Conservation (phyloP, 2,797 vertebrate genomes). For the Mallotus villosus region DNA sequence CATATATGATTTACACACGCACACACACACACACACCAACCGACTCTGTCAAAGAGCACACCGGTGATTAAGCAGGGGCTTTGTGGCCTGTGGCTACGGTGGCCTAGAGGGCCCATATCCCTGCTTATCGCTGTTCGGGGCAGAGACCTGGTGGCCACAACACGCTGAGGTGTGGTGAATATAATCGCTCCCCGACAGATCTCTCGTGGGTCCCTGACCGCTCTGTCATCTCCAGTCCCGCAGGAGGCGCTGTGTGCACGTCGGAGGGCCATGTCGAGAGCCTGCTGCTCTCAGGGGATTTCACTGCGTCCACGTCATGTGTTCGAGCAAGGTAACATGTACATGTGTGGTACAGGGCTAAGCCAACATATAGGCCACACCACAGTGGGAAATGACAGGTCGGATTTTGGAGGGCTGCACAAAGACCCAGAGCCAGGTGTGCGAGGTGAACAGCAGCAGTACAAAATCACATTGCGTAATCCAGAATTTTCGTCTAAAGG, state of each 20-base stretch:
- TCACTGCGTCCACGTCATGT: conserved; percentile 40
- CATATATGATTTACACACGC: conserved; percentile 6
- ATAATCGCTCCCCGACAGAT: conserved; percentile 57
- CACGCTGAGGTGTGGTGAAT: conserved; percentile 59
- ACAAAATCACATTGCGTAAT: neutral
- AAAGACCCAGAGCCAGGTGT: no score
- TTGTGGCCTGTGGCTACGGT: no score
- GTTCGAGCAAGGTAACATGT: conserved; percentile 20
- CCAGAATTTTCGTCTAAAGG: no score
- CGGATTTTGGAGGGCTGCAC: neutral
- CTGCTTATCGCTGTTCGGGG: conserved; percentile 58
- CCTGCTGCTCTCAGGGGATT: conserved; percentile 12
- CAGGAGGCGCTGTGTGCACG: conserved; percentile 21
- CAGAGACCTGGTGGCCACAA: conserved; percentile 56
- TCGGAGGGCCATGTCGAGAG: conserved; percentile 22
- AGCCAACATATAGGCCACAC: neutral
- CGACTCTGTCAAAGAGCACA: no score
- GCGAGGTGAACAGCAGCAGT: neutral
- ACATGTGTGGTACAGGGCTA: conserved; percentile 17
- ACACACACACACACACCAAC: conserved; percentile 24
- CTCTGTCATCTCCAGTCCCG: conserved; percentile 30
- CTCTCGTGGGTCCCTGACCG: conserved; percentile 31
- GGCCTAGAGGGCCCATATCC: conserved; percentile 5
- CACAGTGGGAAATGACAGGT: no score
- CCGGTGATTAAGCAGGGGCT: no score